These are phyloP conservation scores for Ictalurus punctatus DNA, from an alignment of 2,113 vertebrate genomes.

Conservation along the genomic window DNA sequence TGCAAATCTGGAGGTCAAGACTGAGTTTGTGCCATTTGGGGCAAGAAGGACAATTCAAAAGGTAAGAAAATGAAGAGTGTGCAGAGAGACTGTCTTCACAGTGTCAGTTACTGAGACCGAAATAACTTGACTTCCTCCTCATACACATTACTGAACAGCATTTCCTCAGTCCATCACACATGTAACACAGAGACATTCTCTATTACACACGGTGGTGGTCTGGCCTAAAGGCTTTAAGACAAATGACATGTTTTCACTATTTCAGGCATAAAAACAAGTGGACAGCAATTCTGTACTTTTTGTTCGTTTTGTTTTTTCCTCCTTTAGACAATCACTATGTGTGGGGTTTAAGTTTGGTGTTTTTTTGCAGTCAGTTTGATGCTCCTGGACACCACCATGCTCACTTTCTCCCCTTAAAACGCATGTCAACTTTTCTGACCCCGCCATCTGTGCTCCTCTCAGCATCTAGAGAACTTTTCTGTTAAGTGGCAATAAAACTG, in stretches of 20 bases:
- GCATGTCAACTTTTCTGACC: neutral
- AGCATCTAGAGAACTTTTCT: neutral
- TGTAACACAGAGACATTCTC: neutral
- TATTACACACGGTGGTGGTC: neutral
- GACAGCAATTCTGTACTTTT: neutral
- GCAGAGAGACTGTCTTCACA: constrained; percentile 38
- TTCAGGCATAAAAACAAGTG: neutral
- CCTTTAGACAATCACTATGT: neutral
- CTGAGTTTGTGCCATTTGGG: neutral
- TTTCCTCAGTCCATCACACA: neutral
- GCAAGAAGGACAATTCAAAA: neutral
- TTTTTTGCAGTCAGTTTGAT: neutral
- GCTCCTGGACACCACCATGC: neutral
- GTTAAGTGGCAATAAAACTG: constrained; percentile 18
- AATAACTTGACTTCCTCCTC: constrained; percentile 61
- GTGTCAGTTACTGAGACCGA: constrained; percentile 68
- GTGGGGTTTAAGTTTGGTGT: neutral
- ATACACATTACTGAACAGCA: constrained; percentile 36
- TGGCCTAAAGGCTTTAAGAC: neutral
- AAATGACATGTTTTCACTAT: neutral
- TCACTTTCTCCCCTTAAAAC: constrained; percentile 19
- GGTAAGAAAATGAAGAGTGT: neutral
- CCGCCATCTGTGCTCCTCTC: neutral
- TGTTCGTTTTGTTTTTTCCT: neutral
- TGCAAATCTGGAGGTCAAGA: neutral